A percentile compares a stretch with the other conserved stretches of the same genome.
These are phyloP conservation scores for Smittia sp. DNA, from an alignment of 2,888 invertebrate genomes.

Conservation along the genomic window DNA sequence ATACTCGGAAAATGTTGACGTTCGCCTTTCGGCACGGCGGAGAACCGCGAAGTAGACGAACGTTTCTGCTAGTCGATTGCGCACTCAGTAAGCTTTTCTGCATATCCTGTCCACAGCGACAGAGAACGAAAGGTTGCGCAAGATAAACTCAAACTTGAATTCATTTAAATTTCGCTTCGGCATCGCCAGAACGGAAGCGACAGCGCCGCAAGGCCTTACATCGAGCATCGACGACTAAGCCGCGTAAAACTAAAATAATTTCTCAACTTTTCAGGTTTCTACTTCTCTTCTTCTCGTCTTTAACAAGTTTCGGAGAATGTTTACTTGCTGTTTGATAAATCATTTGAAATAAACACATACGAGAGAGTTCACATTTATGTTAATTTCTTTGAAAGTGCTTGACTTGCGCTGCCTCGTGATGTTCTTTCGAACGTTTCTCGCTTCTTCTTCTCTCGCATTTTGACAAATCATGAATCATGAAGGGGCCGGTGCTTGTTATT, in stretches of 20 bases:
- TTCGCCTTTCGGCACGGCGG: too few species aligned
- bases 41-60: too few species aligned
- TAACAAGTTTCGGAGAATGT: constrained; percentile 14
- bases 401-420: background rate
- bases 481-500: constrained; percentile 8
- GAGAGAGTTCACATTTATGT: background rate
- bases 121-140: too few species aligned
- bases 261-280: constrained; percentile 10
- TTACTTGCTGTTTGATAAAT: constrained; percentile 19
- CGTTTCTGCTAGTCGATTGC: too few species aligned
- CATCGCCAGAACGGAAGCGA: background rate
- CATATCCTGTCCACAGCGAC: too few species aligned
- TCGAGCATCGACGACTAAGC: background rate
- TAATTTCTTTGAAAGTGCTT: background rate
- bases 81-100: too few species aligned
- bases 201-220: too few species aligned
- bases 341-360: constrained; percentile 6
- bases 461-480: constrained; percentile 18
- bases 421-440: background rate
- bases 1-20: too few species aligned
- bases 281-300: background rate
- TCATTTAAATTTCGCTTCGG: background rate
- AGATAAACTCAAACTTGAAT: background rate
- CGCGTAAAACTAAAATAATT: background rate
- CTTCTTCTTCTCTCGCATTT: background rate